Conservation (phyloP, 2,888 invertebrate genomes). For the Chrysotoxum bicinctum region DNA sequence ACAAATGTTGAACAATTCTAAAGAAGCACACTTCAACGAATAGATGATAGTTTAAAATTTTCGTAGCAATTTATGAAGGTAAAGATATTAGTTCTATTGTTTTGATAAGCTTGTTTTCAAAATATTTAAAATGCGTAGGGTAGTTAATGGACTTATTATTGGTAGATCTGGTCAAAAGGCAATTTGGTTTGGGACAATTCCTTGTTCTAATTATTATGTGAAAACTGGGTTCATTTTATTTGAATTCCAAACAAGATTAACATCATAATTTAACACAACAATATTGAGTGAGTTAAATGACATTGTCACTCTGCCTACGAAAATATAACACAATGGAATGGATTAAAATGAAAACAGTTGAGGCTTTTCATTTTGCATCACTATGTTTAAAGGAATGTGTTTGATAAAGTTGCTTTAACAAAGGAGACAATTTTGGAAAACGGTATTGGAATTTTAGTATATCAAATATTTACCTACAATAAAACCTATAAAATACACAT, state of each 20-base stretch:
- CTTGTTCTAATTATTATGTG: conserved; percentile 1
- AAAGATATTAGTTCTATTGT: neutral
- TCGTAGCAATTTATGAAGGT: neutral
- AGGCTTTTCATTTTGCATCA: conserved; percentile 1
- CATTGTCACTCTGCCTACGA: neutral
- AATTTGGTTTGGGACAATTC: neutral
- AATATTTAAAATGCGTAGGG: conserved; percentile 14
- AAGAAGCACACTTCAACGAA: conserved; percentile 1
- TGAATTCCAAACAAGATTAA: conserved; percentile 7
- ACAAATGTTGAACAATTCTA: neutral
- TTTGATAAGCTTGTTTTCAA: conserved; percentile 8
- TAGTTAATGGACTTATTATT: neutral
- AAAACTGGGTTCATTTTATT: neutral
- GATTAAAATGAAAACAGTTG: neutral
- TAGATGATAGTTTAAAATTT: neutral
- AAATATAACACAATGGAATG: neutral
- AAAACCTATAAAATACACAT: too few relatives aligned
- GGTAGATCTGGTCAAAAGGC: neutral
- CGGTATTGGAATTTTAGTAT: too few relatives aligned
- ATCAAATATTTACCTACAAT: too few relatives aligned
- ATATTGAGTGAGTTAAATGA: neutral
- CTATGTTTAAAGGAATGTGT: conserved; percentile 1
- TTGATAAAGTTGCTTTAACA: neutral
- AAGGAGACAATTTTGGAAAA: too few relatives aligned
- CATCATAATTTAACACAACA: neutral